Conservation (phyloP, 1,140 invertebrate species). For the Danaus melanippus region DNA sequence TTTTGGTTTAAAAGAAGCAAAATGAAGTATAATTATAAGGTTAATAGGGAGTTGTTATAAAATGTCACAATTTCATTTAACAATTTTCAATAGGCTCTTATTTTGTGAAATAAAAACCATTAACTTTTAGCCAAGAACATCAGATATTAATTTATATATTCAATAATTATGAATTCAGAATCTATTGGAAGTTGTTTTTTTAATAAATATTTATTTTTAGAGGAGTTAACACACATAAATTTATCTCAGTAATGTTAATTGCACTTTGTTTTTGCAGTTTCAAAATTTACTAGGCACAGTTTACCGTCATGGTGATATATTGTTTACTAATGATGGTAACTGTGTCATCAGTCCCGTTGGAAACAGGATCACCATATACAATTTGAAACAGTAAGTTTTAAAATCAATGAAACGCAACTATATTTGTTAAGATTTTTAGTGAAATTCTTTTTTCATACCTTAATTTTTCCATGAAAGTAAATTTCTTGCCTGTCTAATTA, state of each 20-base stretch:
- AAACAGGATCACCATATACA: constrained; percentile 92
- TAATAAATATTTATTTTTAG: not conserved
- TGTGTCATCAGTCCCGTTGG: constrained; percentile 95
- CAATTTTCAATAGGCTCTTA: constrained; percentile 2
- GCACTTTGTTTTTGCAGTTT: constrained; percentile 79
- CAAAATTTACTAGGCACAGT: constrained; percentile 94
- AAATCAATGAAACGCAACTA: not conserved
- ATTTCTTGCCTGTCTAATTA: too few relatives aligned
- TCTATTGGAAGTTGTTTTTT: too few relatives aligned
- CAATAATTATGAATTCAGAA: too few relatives aligned
- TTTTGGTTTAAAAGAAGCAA: constrained; percentile 16
- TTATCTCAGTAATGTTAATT: constrained; percentile 9
- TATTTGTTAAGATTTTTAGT: not conserved
- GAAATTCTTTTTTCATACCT: too few relatives aligned
- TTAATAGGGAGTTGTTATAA: constrained; percentile 34
- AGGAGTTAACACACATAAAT: not conserved
- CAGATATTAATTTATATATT: too few relatives aligned
- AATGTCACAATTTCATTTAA: constrained; percentile 1
- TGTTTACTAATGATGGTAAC: constrained; percentile 93
- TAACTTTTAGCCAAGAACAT: too few relatives aligned
- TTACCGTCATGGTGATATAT: constrained; percentile 89
- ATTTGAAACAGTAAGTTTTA: constrained; percentile 92
- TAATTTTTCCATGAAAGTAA: too few relatives aligned
- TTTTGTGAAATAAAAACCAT: not conserved
- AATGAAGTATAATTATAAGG: constrained; percentile 82